A percentile compares a stretch with the other conserved stretches of the same genome.
Conservation (phyloP, 53 echinoderm and acorn worm species). For the Astropecten irregularis region DNA sequence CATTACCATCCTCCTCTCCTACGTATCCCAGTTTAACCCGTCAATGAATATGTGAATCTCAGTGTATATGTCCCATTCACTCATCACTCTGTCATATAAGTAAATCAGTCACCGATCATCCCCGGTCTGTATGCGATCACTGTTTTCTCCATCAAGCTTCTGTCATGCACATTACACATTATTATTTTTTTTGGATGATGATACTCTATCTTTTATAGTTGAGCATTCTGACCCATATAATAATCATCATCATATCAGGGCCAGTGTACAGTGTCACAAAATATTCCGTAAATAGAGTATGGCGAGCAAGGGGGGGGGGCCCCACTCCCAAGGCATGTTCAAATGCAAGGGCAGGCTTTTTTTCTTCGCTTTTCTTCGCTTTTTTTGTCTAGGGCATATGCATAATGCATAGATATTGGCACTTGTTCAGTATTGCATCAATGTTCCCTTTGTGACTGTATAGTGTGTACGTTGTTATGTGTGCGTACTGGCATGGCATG, state of each 20-base stretch:
- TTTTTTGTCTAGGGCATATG: no score
- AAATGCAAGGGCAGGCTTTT: slow-evolving; percentile 20
- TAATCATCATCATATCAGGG: not conserved
- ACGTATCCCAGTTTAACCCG: no score
- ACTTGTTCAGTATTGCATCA: slow-evolving; percentile 32
- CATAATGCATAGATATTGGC: slow-evolving; percentile 50
- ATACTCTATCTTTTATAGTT: slow-evolving; percentile 13
- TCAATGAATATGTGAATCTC: no score
- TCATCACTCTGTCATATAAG: slow-evolving; percentile 27
- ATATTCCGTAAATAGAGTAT: slow-evolving; percentile 37
- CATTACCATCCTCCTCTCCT: no score
- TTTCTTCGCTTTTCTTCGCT: no score
- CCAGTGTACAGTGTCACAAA: slow-evolving; percentile 26
- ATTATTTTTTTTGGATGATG: not conserved
- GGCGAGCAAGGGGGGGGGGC: no score
- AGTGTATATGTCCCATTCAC: no score
- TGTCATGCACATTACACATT: not conserved
- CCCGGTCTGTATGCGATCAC: no score
- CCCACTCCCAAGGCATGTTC: slow-evolving; percentile 30
- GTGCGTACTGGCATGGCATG: slow-evolving; percentile 6
- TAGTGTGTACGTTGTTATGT: slow-evolving; percentile 8
- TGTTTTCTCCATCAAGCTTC: not conserved
- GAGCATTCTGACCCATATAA: slow-evolving; percentile 17
- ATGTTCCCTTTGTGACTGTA: slow-evolving; percentile 36
- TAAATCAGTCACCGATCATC: no score